These are phyloP conservation scores for Bradynema listronoti DNA, from an alignment of 1,140 invertebrate genomes.

Conservation along the genomic window DNA sequence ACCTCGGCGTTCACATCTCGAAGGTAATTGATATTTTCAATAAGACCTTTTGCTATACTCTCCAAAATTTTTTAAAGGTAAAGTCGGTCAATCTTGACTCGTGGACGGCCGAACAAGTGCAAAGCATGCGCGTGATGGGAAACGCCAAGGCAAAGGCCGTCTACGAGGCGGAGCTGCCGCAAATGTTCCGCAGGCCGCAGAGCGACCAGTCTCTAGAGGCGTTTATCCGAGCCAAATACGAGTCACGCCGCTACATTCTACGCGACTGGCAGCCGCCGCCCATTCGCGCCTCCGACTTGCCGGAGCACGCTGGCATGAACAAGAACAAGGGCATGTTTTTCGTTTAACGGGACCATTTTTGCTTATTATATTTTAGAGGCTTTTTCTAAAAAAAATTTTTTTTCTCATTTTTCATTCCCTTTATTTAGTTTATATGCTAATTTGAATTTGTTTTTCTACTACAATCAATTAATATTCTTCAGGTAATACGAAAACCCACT, in stretches of 20 bases:
- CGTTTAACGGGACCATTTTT: background rate
- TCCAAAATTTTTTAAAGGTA: constrained; percentile 62
- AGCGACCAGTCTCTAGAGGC: constrained; percentile 74
- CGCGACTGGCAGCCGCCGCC: constrained; percentile 35
- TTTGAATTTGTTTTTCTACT: background rate
- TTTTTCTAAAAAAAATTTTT: constrained; percentile 6
- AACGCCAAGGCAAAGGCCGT: constrained; percentile 88
- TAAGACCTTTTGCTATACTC: background rate
- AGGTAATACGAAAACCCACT: background rate
- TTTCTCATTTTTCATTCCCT: background rate
- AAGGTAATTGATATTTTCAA: constrained; percentile 13
- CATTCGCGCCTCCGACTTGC: constrained; percentile 28
- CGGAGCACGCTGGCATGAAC: background rate
- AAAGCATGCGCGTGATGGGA: constrained; percentile 81
- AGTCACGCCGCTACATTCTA: constrained; percentile 30
- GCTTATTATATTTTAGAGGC: constrained; percentile 7
- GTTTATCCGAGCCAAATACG: constrained; percentile 4
- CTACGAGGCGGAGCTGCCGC: constrained; percentile 91
- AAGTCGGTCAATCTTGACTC: constrained; percentile 94
- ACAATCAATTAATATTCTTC: background rate
- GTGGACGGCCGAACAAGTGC: constrained; percentile 80
- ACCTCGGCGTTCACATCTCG: constrained; percentile 71
- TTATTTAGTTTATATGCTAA: background rate
- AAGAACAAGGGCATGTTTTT: constrained; percentile 8
- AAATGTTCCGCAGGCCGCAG: constrained; percentile 85